These are phyloP conservation scores for Antheraea pernyi DNA, from an alignment of 1,140 invertebrate genomes.

Conservation along the genomic window DNA sequence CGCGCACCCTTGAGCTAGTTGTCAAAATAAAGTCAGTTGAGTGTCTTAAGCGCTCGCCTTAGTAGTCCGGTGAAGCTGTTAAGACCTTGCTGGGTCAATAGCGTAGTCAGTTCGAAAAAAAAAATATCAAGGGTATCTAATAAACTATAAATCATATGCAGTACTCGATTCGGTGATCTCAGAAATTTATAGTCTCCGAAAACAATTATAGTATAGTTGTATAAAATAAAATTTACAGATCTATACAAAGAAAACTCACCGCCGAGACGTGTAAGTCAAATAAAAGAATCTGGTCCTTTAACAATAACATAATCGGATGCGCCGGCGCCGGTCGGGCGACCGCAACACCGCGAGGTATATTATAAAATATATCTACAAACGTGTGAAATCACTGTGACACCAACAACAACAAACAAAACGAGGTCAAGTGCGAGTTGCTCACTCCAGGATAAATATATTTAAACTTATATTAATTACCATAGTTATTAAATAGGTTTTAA, in stretches of 20 bases:
- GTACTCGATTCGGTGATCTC: neutral
- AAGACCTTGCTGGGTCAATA: too few relatives aligned
- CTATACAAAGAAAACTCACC: constrained; percentile 42
- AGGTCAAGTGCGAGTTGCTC: constrained; percentile 7
- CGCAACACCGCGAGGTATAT: constrained; percentile 42
- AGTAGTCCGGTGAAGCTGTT: too few relatives aligned
- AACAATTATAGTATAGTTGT: neutral
- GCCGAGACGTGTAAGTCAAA: constrained; percentile 57
- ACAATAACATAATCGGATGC: constrained; percentile 67
- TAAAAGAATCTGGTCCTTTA: constrained; percentile 62
- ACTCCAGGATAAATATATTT: neutral
- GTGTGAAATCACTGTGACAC: constrained; percentile 58
- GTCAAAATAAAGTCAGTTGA: too few relatives aligned
- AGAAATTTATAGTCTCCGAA: neutral
- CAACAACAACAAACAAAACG: constrained; percentile 31
- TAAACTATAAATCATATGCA: neutral
- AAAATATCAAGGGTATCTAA: too few relatives aligned
- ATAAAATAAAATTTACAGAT: constrained; percentile 14
- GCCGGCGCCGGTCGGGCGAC: constrained; percentile 56
- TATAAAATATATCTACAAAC: constrained; percentile 47
- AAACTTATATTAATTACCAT: too few relatives aligned
- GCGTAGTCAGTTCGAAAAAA: too few relatives aligned
- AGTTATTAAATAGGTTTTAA: too few relatives aligned
- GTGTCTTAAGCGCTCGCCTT: too few relatives aligned
- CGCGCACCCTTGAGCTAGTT: too few relatives aligned